Percentiles rank a stretch among this genome's conserved stretches.
These are phyloP conservation scores for Brachionus rubens DNA, from an alignment of 1,140 invertebrate genomes.

Conservation along the genomic window DNA sequence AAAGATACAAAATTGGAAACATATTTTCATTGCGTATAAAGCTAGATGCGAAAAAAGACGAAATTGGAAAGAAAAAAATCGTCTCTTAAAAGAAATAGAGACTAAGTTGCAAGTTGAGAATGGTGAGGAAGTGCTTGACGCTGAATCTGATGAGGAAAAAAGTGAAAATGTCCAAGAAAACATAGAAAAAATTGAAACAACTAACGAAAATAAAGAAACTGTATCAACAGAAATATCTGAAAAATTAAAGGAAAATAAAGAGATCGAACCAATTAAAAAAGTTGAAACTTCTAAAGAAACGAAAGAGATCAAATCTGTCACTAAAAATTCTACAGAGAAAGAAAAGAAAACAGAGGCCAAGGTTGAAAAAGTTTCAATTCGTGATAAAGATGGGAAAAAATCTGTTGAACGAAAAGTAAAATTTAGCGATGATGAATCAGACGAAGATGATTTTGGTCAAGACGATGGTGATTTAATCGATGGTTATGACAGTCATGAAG, in stretches of 20 bases:
- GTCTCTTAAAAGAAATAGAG: conserved; percentile 38
- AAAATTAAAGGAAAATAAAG: not conserved
- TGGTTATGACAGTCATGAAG: conserved; percentile 28
- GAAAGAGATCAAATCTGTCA: too few species aligned
- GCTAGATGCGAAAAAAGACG: conserved; percentile 43
- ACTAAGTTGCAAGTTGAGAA: not conserved
- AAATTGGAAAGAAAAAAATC: conserved; percentile 45
- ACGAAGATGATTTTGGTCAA: not conserved
- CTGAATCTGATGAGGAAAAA: not conserved
- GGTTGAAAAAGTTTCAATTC: too few species aligned
- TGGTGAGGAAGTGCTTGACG: too few species aligned
- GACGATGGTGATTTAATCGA: not conserved
- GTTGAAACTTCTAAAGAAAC: too few species aligned
- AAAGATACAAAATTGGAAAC: conserved; percentile 28
- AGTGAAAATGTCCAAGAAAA: not conserved
- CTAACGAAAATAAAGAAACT: not conserved
- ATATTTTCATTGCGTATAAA: conserved; percentile 28
- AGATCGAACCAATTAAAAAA: too few species aligned
- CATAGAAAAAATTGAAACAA: not conserved
- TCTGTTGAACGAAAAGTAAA: not conserved
- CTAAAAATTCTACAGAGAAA: too few species aligned
- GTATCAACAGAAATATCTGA: not conserved
- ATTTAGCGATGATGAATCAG: not conserved
- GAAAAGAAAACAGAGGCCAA: too few species aligned
- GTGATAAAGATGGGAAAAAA: too few species aligned